These are phyloP conservation scores for Druon quercuslanigerum DNA, from an alignment of 1,140 invertebrate genomes.

Conservation along the genomic window DNA sequence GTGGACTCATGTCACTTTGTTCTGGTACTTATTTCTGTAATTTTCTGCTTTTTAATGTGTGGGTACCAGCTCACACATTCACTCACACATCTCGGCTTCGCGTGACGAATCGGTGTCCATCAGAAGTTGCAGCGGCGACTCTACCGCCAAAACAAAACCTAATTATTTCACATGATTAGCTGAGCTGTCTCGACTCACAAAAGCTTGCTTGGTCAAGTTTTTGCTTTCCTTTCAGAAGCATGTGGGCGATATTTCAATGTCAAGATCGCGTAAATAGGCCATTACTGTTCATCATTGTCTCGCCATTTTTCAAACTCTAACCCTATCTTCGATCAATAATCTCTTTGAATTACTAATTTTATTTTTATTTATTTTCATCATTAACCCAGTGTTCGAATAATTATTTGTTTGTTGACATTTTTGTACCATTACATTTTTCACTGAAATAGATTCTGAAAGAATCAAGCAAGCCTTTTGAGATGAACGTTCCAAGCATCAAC, in stretches of 20 bases:
- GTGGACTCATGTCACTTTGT: not conserved
- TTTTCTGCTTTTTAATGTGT: slow-evolving; percentile 28
- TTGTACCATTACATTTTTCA: too few species aligned
- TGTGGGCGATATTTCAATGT: slow-evolving; percentile 15
- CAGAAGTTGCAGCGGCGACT: slow-evolving; percentile 47
- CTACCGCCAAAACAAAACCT: slow-evolving; percentile 66
- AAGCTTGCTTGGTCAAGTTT: slow-evolving; percentile 38
- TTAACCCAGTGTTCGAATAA: too few species aligned
- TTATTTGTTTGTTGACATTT: too few species aligned
- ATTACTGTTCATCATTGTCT: slow-evolving; percentile 9
- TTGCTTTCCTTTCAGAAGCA: slow-evolving; percentile 7
- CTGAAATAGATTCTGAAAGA: too few species aligned
- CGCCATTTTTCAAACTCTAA: not conserved
- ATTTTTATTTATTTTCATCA: too few species aligned
- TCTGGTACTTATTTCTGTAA: not conserved
- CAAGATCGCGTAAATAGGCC: slow-evolving; percentile 6
- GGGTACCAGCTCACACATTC: slow-evolving; percentile 37
- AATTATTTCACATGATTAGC: slow-evolving; percentile 74
- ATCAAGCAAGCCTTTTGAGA: too few species aligned
- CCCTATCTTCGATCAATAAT: not conserved
- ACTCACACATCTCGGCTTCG: slow-evolving; percentile 46
- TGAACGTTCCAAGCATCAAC: too few species aligned
- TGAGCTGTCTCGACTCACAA: slow-evolving; percentile 43
- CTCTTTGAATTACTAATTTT: not conserved
- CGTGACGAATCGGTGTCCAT: slow-evolving; percentile 68